These are phyloP conservation scores for Marmota monax DNA, from an alignment of 2,113 vertebrate species.

Conservation along the genomic window DNA sequence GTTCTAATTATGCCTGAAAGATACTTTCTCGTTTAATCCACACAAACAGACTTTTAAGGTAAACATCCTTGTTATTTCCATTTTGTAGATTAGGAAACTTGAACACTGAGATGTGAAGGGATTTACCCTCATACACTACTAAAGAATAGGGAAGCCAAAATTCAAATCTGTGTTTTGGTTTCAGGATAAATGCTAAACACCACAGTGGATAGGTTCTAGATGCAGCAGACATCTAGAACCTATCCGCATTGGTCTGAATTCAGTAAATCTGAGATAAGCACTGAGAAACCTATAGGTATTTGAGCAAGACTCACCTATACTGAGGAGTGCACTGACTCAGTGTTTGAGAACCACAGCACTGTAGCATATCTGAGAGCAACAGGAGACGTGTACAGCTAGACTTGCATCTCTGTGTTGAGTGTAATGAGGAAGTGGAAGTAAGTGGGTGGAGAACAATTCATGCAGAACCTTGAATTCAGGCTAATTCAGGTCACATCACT, in stretches of 20 bases:
- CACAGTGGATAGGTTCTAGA: not conserved
- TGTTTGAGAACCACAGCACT: not conserved
- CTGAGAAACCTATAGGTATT: not conserved
- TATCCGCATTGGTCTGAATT: not conserved
- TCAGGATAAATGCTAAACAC: not conserved
- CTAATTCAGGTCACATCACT: not conserved
- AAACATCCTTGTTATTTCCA: not conserved
- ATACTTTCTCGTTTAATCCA: not conserved
- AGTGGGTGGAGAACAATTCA: not conserved
- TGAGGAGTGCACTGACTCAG: not conserved
- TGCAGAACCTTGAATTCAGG: not conserved
- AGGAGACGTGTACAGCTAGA: not conserved
- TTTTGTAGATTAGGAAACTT: not conserved
- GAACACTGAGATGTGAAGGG: not conserved
- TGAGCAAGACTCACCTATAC: not conserved
- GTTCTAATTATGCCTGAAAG: not conserved
- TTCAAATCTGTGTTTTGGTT: not conserved
- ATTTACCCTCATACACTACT: not conserved
- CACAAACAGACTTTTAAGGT: not conserved
- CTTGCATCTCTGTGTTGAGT: not conserved
- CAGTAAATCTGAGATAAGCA: not conserved
- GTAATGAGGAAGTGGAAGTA: not conserved
- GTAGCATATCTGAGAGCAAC: not conserved
- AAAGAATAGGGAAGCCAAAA: constrained; percentile 5
- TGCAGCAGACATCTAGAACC: not conserved